Evolutionary conservation across 2,888 invertebrate genomes (phyloP), one percentile per base, ranked within the genome.

Genomic region (Hirtodrosophila trivittata): DNA sequence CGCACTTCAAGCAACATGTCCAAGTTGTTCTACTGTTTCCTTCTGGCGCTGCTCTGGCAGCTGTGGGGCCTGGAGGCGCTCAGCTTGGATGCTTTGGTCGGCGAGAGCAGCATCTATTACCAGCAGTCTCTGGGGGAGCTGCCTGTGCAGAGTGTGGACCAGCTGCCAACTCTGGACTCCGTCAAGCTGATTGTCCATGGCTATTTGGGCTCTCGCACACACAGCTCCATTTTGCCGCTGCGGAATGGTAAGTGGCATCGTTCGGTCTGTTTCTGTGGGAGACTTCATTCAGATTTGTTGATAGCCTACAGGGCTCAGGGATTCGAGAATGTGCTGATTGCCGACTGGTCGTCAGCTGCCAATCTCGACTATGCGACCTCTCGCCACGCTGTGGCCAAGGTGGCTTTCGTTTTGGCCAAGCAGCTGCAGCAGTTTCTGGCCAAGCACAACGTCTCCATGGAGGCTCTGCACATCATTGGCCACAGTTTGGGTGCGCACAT

Each of bases 401-500:
- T 90, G 7, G 88, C 83, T 0, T 6, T 56, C 1, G 68, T 54
- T 14, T 72, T 90, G 32, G 88, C 70, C 7, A 62, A 77, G 47
- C 55, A 87, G 6, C 37, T 91, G 7, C 65, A 87, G 3, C 47
- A 56, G 0, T 90, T 89, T 43, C 52, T 90, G 1, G 75, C 54
- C 55, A 43, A 21, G 10, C 73, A 85, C 39, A 74, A 67, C 2
- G 38, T 86, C 1, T 32, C 73, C 0, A 1, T 26, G 0, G 71
- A 72, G 0, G 52, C 39, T 1, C 77, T 91, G 0, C 91, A 91
- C 46, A 41, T 91, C 8, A 69, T 91, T 12, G 91, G 91, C 0
- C 91, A 91, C 45, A 90, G 90, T 45, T 55, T 91, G 47, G 91
- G 91, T 1, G 90, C 90, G 0, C 91, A 91, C 26, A 81, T 90